Evolutionary conservation across 2,888 invertebrate genomes (phyloP).

Genomic region (Macrophya annulata): DNA sequence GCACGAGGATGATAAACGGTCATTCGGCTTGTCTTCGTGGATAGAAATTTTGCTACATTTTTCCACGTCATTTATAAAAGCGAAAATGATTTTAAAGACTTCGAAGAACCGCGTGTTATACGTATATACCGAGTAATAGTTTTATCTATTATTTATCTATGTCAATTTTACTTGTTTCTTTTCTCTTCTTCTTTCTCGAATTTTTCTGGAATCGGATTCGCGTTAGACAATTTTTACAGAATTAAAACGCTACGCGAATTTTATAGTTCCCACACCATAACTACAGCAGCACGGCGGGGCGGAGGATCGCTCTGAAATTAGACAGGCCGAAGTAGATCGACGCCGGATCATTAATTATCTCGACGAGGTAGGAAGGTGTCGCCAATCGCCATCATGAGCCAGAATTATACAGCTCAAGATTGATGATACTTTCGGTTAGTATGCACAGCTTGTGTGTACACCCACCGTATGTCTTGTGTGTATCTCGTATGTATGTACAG

Average conservation of each 20-base stretch:
- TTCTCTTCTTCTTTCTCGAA: not conserved
- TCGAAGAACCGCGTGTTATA: not conserved
- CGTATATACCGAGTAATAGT: not conserved
- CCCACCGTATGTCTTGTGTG: conserved; percentile 54
- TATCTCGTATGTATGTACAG: not conserved
- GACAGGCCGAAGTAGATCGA: conserved; percentile 75
- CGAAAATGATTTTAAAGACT: not conserved
- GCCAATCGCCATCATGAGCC: conserved; percentile 76
- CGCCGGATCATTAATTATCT: conserved; percentile 77
- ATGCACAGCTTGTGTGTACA: conserved; percentile 61
- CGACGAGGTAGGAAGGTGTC: conserved; percentile 72
- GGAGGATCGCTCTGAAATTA: conserved; percentile 70
- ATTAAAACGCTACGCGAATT: not conserved
- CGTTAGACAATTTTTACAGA: not conserved
- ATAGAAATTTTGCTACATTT: conserved; percentile 19
- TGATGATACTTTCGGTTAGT: conserved; percentile 68
- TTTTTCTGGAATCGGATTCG: not conserved
- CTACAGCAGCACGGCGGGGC: not conserved
- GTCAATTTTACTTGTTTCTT: not conserved
- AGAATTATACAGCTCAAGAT: conserved; percentile 76
- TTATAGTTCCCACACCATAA: not conserved
- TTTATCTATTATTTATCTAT: not conserved
- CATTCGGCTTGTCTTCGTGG: conserved; percentile 16
- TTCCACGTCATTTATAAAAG: not conserved
- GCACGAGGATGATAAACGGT: conserved; percentile 6